phyloP scores from a whole-genome alignment of 2,113 vertebrate species.

The Tricholaema leucomelas region DNA sequence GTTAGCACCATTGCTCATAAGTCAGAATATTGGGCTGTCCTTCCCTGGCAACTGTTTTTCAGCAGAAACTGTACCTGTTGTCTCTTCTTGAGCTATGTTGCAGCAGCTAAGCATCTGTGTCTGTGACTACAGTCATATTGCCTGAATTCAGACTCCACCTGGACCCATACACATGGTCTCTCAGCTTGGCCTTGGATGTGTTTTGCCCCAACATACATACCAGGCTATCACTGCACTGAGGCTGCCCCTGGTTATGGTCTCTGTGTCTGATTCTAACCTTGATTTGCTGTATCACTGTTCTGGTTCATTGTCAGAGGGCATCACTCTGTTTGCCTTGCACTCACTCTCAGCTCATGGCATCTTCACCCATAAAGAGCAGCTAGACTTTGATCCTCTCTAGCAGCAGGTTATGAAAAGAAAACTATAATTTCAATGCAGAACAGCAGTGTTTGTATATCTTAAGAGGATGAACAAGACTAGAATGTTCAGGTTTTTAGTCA shows the following conservation, averaged over 20 bases:
- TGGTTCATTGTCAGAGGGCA: background rate
- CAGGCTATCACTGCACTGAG: rapidly evolving
- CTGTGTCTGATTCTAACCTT: background rate
- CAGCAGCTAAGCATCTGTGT: background rate
- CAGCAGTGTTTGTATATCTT: background rate
- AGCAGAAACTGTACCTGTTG: background rate
- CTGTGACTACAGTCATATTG: background rate
- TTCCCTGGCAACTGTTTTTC: background rate
- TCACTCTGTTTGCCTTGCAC: background rate
- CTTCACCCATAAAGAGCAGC: rapidly evolving
- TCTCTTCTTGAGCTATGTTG: rapidly evolving
- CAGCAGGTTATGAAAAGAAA: background rate
- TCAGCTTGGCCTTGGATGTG: rapidly evolving
- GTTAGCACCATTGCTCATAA: background rate
- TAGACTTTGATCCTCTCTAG: background rate
- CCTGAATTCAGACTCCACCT: rapidly evolving
- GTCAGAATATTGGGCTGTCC: background rate
- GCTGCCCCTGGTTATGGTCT: rapidly evolving
- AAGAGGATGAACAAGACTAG: background rate
- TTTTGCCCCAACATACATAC: background rate
- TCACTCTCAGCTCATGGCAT: background rate
- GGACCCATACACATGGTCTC: rapidly evolving
- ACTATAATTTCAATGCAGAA: background rate
- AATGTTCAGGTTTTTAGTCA: background rate
- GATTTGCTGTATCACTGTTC: background rate